Base-by-base conservation (phyloP, 2,113 vertebrate species). In the Apodemus speciosus region DNA sequence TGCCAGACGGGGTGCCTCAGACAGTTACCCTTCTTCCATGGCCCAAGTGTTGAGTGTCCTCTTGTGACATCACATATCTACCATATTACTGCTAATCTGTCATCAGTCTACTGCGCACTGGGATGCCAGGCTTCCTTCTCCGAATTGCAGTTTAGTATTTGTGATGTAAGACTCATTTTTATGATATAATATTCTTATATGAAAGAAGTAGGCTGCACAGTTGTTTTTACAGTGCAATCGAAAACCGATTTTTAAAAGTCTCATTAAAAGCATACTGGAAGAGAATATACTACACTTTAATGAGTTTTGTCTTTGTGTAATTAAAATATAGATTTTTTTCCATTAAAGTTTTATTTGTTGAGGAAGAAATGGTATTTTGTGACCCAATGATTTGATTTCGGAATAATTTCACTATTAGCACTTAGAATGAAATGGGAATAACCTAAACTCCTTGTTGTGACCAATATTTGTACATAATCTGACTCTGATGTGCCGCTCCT, bases 231-330 rank as follows among this genome's bases (percentile, higher is more conserved):
- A 46, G n/a, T 85, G 27, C 43, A n/a, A n/a, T 77, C 91, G n/a
- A 81, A 80, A 88, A 43, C 23, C 38, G 88, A 25, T 73, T 89
- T 89, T 85, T 92, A 92, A 18, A 72, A 43, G 77, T 23, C 43
- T 79, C 9, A 49, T 80, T 66, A 38, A 90, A 79, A 46, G 46
- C 38, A 14, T 4, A 56, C 10, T 56, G 51, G 27, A 69, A 85
- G 58, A 89, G 89, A 92, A 79, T 72, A 80, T 1, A 27, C 35
- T 58, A 5, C 9, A 21, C 35, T 71, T 84, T 85, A 46, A 89
- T 77, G n/a, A 68, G 32, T 27, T 38, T 72, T 85, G 53, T 89
- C 62, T 92, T 43, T 92, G 3, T 92, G 64, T 85, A 38, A 72
- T 86, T 80, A 56, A 85, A 85, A n/a, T 80, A 40, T 49, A 43